A percentile compares a stretch with the other conserved stretches of the same genome.
Conservation (phyloP, 2,888 invertebrate genomes). For the Cephalotes varians region DNA sequence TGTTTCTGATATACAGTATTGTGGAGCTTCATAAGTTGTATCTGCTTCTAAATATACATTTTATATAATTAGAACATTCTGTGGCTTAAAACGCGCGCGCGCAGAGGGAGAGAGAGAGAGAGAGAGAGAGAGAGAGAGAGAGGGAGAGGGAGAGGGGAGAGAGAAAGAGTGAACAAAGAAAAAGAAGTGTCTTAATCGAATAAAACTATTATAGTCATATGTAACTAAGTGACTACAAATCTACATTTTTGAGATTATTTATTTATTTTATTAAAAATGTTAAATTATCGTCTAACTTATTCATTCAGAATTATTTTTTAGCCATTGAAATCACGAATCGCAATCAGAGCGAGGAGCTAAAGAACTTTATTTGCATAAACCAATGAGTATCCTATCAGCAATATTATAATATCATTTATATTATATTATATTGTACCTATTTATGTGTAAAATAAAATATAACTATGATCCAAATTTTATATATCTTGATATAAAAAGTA, state of each 20-base stretch:
- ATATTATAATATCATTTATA: background rate
- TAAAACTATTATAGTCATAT: too few relatives aligned
- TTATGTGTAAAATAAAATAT: conserved; percentile 8
- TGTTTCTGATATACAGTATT: background rate
- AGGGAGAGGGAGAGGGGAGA: too few relatives aligned
- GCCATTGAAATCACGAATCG: background rate
- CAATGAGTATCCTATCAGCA: background rate
- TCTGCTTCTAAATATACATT: background rate
- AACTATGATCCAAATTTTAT: background rate
- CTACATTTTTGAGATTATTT: background rate
- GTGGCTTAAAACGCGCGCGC: background rate
- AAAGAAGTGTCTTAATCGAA: too few relatives aligned
- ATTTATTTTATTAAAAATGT: background rate
- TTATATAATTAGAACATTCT: background rate
- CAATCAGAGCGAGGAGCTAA: background rate
- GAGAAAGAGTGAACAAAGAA: too few relatives aligned
- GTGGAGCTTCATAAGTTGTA: background rate
- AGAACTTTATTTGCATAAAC: background rate
- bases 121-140: too few relatives aligned
- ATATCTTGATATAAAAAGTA: background rate
- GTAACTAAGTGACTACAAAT: background rate
- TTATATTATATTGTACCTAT: background rate
- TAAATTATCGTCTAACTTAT: background rate
- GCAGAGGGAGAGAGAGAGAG: too few relatives aligned
- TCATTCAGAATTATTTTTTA: background rate